Conservation (phyloP, 2,888 invertebrate species). For the Aspidiotus rigidus region DNA sequence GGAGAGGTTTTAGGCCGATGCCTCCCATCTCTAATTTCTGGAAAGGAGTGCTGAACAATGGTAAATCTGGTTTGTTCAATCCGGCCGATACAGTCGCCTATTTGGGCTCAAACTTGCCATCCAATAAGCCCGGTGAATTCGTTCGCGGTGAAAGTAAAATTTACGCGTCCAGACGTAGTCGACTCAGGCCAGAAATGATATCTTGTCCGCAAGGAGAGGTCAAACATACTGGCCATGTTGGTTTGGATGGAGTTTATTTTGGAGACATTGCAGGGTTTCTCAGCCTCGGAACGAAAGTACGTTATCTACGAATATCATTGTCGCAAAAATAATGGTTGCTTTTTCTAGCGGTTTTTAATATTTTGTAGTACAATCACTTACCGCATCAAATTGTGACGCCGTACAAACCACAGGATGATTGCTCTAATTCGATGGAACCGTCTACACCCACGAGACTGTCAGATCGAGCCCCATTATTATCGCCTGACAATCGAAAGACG, state of each 20-base stretch:
- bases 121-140: constrained; percentile 50
- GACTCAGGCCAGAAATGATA: constrained; percentile 82
- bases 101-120: constrained; percentile 64
- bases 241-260: constrained; percentile 92
- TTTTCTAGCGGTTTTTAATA: constrained; percentile 13
- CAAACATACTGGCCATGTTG: constrained; percentile 92
- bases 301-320: neutral
- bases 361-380: constrained; percentile 58
- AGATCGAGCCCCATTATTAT: constrained; percentile 44
- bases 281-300: constrained; percentile 45
- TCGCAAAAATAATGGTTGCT: neutral
- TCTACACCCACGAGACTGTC: constrained; percentile 39
- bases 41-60: constrained; percentile 82
- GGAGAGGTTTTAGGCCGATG: constrained; percentile 46
- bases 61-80: constrained; percentile 88
- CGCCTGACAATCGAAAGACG: constrained; percentile 32
- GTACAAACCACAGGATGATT: constrained; percentile 77
- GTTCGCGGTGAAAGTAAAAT: constrained; percentile 51
- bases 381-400: constrained; percentile 83
- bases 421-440: constrained; percentile 35
- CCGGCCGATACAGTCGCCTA: constrained; percentile 82
- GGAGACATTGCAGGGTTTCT: constrained; percentile 73
- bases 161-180: constrained; percentile 45
- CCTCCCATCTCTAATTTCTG: constrained; percentile 53
- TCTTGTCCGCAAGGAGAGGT: constrained; percentile 94